phyloP scores from a whole-genome alignment of 2,888 invertebrate genomes.

The Melieria crassipennis region DNA sequence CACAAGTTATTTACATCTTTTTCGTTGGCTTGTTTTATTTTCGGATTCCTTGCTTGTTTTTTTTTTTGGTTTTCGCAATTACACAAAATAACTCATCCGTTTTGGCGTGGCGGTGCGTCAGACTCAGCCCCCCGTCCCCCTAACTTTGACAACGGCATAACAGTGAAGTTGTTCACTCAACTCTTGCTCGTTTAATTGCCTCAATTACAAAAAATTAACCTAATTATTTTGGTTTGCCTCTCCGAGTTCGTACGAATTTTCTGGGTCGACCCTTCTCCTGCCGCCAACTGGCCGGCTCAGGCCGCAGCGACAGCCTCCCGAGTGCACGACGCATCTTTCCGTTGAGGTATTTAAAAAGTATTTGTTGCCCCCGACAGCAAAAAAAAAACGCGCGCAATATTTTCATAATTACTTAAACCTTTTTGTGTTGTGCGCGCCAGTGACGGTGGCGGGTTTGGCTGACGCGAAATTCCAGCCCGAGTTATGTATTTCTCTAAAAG shows the following conservation, averaged over 20 bases:
- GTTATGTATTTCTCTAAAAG: too few relatives aligned
- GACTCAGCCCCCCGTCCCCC: too few relatives aligned
- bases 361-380: background rate
- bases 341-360: constrained; percentile 19
- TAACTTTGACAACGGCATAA: background rate
- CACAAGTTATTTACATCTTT: too few relatives aligned
- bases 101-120: too few relatives aligned
- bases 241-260: constrained; percentile 10
- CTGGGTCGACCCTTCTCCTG: background rate
- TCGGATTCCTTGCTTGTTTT: too few relatives aligned
- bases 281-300: too few relatives aligned
- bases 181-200: constrained; percentile 17
- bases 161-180: background rate
- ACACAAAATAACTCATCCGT: too few relatives aligned
- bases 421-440: background rate
- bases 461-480: too few relatives aligned
- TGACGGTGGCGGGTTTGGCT: background rate
- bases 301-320: too few relatives aligned
- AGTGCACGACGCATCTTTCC: background rate
- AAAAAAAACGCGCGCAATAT: constrained; percentile 19
- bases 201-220: constrained; percentile 35
- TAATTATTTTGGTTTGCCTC: constrained; percentile 27
- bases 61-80: too few relatives aligned
- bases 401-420: constrained; percentile 27
- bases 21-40: too few relatives aligned